A percentile compares a stretch with the other conserved stretches of the same genome.
Evolutionary conservation across 2,888 invertebrate genomes (phyloP).

Genomic region (Watsonalla binaria): DNA sequence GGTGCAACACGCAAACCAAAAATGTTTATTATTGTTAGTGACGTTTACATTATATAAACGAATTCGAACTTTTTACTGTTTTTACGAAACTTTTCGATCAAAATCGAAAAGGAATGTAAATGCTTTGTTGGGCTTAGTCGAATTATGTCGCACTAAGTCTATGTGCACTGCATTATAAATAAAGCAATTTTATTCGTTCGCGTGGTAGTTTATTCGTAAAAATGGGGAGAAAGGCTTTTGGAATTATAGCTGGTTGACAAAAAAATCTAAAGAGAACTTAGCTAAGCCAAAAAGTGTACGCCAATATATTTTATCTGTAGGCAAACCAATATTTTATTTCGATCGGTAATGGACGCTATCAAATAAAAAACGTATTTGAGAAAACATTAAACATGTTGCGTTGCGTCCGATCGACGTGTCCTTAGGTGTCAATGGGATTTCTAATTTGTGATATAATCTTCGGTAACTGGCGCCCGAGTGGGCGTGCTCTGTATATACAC

Average conservation of each 20-base stretch:
- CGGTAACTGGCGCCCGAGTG: conserved; percentile 32
- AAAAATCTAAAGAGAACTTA: conserved; percentile 40
- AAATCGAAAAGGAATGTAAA: background rate
- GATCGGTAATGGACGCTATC: conserved; percentile 3
- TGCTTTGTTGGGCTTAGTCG: background rate
- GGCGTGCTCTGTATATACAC: conserved; percentile 61
- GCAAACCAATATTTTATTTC: conserved; percentile 25
- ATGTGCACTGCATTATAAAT: background rate
- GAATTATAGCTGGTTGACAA: conserved; percentile 3
- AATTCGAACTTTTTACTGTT: background rate
- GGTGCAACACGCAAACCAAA: conserved; percentile 65
- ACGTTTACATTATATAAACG: conserved; percentile 24
- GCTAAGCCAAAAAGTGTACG: conserved; percentile 70
- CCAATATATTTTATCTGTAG: conserved; percentile 45
- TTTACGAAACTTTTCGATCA: background rate
- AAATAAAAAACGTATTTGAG: background rate
- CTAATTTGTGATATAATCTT: conserved; percentile 54
- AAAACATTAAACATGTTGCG: background rate
- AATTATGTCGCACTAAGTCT: background rate
- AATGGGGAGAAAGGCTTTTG: conserved; percentile 4
- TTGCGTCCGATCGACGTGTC: conserved; percentile 6
- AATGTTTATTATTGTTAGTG: conserved; percentile 51
- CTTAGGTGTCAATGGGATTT: conserved; percentile 44
- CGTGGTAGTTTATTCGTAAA: background rate
- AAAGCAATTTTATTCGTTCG: background rate